Conservation (phyloP, 2,113 vertebrate genomes). For the Oenanthe oenanthe region DNA sequence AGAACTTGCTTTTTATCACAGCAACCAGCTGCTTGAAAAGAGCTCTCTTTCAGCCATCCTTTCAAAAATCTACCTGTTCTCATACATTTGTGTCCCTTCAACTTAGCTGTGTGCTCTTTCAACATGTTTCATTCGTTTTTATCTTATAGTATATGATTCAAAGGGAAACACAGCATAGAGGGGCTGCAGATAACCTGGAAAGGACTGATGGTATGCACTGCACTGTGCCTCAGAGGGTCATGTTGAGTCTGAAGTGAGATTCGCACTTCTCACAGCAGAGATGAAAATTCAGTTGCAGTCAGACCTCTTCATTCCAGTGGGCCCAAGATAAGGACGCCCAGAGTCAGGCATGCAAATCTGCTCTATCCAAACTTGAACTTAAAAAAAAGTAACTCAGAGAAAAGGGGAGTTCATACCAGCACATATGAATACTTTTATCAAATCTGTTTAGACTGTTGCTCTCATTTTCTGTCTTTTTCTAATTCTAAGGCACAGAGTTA, state of each 20-base stretch:
- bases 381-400: background rate
- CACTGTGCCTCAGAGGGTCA: slow-evolving; percentile 11
- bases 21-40: slow-evolving; percentile 39
- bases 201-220: background rate
- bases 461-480: background rate
- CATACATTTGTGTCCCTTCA: slow-evolving; percentile 51
- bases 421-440: background rate
- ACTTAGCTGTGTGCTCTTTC: slow-evolving; percentile 28
- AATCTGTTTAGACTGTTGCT: background rate
- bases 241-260: slow-evolving; percentile 37
- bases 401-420: background rate
- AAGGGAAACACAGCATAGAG: slow-evolving; percentile 2
- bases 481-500: background rate
- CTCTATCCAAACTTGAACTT: background rate
- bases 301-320: background rate
- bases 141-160: slow-evolving; percentile 32
- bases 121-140: slow-evolving; percentile 51
- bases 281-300: slow-evolving; percentile 4
- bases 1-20: slow-evolving; percentile 39
- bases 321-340: background rate
- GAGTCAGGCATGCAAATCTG: slow-evolving; percentile 11
- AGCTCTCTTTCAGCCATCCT: slow-evolving; percentile 34
- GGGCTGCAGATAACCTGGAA: slow-evolving; percentile 21
- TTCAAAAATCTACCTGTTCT: slow-evolving; percentile 51
- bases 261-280: background rate